Evolutionary conservation across 2,113 vertebrate genomes (phyloP).

Genomic region (Irena cyanogastra): DNA sequence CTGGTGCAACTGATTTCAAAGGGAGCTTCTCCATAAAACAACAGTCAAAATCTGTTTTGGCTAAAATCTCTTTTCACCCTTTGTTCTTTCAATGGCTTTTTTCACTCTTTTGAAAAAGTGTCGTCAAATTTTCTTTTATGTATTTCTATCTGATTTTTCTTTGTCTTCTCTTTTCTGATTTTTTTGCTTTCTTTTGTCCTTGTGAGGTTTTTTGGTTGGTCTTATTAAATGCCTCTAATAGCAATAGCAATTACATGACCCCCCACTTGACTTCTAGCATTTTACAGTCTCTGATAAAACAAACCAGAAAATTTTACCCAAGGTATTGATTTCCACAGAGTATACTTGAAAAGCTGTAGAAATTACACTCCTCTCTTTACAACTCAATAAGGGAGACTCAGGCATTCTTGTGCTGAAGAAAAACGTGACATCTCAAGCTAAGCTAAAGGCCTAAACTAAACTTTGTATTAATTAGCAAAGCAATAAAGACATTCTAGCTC

Average conservation of each 20-base stretch:
- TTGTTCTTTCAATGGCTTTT: neutral
- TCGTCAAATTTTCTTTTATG: neutral
- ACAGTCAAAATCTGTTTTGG: neutral
- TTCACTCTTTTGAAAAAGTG: neutral
- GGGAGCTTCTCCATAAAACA: neutral
- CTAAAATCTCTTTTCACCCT: neutral
- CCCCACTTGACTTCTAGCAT: neutral
- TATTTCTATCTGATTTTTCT: neutral
- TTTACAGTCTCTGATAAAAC: neutral
- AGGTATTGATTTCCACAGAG: neutral
- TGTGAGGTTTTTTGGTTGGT: neutral
- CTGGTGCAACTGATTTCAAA: neutral
- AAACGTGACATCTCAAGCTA: neutral
- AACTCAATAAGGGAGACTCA: neutral
- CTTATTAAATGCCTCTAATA: neutral
- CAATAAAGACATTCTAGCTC: conserved; percentile 19
- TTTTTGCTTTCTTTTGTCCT: neutral
- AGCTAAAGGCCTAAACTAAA: conserved; percentile 1
- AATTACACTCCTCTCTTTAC: neutral
- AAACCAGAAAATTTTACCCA: neutral
- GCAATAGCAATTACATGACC: neutral
- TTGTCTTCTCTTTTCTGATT: neutral
- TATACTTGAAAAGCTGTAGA: neutral
- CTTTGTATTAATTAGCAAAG: conserved; percentile 49
- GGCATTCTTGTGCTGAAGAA: neutral